Base-by-base conservation (phyloP, 2,888 invertebrate species). In the Brachyptera risi region DNA sequence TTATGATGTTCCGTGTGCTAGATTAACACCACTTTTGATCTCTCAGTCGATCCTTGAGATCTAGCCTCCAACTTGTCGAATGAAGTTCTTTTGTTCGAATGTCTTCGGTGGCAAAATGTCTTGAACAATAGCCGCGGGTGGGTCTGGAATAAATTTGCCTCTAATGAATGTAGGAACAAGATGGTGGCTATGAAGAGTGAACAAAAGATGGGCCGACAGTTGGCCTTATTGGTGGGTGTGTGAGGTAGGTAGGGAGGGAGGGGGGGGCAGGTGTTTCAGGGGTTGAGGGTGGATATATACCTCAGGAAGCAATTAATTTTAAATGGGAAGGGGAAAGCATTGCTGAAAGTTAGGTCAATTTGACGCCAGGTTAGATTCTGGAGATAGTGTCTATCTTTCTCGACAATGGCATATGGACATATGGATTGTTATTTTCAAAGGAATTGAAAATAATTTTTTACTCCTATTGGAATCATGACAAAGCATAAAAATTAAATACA, bases 91-190 rank as follows among this genome's bases (percentile, higher is more conserved):
- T 64, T 64, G 59, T 59, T 50, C 38, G 23, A 42, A n/a, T 60
- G 31, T 15, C 54, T 60, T 51, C 58, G 59, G 61, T 61, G 44
- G 61, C 63, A 63, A 63, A 38, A 47, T 60, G 58, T 60, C 59
- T 50, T 9, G 61, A 50, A 60, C 60, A 60, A 63, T 58, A 44
- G 50, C 44, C 51, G 24, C 44, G 27, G 47, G 57, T 54, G 35
- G 31, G 57, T 23, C 42, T 57, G 35, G 59, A 59, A 61, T 59
- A 61, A 63, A 63, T 60, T 63, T 57, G 31, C 51, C 35, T 27
- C 64, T 64, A 64, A 61, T 64, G 64, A 61, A 59, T 38, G 61
- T 61, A 40, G 51, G 54, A 57, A 61, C 61, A 64, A 61, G 61
- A 61, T 64, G 61, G 64, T 59, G 47, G 59, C 23, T 37, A 17